Base-by-base conservation (phyloP, 1,140 invertebrate species). In the Drosophila erecta region DNA sequence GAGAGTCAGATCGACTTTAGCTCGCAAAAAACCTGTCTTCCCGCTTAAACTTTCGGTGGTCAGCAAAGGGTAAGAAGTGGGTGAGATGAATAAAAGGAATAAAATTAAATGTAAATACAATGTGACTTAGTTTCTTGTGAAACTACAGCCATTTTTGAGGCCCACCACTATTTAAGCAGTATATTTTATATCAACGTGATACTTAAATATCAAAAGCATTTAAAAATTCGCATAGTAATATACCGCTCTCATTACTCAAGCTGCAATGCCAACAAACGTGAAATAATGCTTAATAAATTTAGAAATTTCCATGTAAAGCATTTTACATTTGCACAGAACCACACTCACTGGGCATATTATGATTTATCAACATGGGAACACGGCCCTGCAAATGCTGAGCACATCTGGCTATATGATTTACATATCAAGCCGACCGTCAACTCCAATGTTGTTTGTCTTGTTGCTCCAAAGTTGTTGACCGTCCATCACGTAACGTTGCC, bases 401-500 rank as follows among this genome's bases (percentile, higher is more conserved):
- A 70, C 67, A 71, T 70, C 75, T 84, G 79, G 71, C 58, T 44
- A 40, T 65, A 73, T 79, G 66, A 84, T 83, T 83, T 83, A 83
- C 80, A 83, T 83, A 75, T 71, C 66, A 79, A 71, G 55, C 64
- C 76, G 66, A 79, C 76, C 55, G 73, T 76, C 67, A 70, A 49
- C 66, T 54, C 30, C 43, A 41, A 38, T 80, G 62, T 37, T 76
- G 49, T 60, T 71, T 30, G 51, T 76, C 54, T 51, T 69, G 56
- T 46, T 60, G 57, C 30, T 58, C 58, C 54, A 75, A 71, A 80
- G 75, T 81, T 81, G 78, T 81, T 81, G 79, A 84, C 62, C 76
- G 79, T 83, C 80, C 79, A 84, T 83, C 80, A 83, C 65, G 49
- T 59, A 79, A 83, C 49, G 79, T 78, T 38, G 54, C 67, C 60